Evolutionary conservation across 2,113 vertebrate genomes (phyloP).

Genomic region (Calcarius ornatus): DNA sequence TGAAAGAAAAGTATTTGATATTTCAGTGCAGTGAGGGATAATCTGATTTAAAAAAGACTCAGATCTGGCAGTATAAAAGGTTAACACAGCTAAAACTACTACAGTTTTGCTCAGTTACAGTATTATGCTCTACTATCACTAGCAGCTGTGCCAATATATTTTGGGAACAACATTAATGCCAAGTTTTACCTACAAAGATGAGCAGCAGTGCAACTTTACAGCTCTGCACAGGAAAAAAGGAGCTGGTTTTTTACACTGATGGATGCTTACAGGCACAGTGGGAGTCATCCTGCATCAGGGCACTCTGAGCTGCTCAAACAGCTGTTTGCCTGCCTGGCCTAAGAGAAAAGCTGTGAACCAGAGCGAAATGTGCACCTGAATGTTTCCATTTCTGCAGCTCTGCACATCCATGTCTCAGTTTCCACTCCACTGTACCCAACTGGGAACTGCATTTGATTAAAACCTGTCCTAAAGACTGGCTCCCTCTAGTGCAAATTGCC

Average conservation of each 20-base stretch:
- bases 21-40: background rate
- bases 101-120: background rate
- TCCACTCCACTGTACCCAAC: background rate
- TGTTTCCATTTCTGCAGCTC: background rate
- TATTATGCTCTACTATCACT: background rate
- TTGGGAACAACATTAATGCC: background rate
- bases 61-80: background rate
- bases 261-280: background rate
- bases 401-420: background rate
- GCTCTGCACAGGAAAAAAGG: background rate
- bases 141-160: background rate
- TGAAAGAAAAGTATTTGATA: background rate
- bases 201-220: background rate
- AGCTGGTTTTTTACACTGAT: accelerated
- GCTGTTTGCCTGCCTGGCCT: background rate
- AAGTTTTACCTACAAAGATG: background rate
- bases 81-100: background rate
- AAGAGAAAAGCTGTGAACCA: background rate
- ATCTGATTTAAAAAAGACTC: background rate
- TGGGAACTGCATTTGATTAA: background rate
- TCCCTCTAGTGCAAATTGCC: background rate
- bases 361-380: background rate
- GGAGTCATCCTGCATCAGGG: background rate
- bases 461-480: background rate
- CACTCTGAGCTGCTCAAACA: background rate